Evolutionary conservation across 2,113 vertebrate species (phyloP).

Genomic region (Ibidorhyncha struthersii): DNA sequence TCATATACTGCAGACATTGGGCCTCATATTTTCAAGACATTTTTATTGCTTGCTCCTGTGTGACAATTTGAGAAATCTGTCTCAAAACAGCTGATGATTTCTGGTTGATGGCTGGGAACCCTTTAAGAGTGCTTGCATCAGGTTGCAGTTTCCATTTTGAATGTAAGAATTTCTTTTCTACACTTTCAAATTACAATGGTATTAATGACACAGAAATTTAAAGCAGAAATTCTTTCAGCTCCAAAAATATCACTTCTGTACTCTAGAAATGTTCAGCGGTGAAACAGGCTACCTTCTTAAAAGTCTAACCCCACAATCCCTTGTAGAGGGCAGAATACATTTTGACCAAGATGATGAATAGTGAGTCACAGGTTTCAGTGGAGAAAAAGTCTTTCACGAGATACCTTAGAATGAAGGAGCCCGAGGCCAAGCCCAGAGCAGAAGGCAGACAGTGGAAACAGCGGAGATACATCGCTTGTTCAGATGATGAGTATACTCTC

Average conservation of each 20-base stretch:
- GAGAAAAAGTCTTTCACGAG: not conserved
- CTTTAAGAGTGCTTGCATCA: not conserved
- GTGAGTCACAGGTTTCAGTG: not conserved
- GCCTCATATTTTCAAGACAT: not conserved
- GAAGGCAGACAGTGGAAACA: not conserved
- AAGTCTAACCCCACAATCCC: not conserved
- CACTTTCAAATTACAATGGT: not conserved
- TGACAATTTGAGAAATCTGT: not conserved
- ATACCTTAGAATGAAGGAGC: not conserved
- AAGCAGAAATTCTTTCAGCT: not conserved
- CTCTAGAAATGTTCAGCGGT: not conserved
- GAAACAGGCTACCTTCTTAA: not conserved
- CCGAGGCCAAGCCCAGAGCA: conserved; percentile 21
- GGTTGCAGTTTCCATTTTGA: not conserved
- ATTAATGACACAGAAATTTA: not conserved
- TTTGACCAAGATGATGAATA: not conserved
- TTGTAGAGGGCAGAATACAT: not conserved
- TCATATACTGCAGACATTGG: not conserved
- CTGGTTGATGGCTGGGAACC: not conserved
- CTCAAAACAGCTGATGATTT: not conserved
- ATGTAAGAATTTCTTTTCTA: not conserved
- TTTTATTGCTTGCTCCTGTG: not conserved
- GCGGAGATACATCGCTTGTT: not conserved
- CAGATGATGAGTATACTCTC: not conserved
- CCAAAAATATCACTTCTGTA: not conserved